These are phyloP conservation scores for Homarus gammarus DNA, from an alignment of 2,888 invertebrate genomes.

Conservation along the genomic window DNA sequence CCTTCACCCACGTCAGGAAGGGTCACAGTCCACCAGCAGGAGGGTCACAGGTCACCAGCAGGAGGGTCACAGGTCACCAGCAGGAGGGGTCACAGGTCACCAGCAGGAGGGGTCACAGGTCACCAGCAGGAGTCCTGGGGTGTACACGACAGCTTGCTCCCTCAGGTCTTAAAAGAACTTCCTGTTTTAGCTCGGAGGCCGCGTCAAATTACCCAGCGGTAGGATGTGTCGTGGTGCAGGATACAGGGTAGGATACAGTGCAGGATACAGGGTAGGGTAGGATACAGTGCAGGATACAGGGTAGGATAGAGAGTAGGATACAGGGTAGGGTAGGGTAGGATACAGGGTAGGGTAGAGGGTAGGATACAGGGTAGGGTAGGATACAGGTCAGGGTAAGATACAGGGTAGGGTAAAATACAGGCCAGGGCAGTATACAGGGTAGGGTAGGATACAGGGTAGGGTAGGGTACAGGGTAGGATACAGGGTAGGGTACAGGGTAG, in stretches of 20 bases:
- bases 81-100: too few species aligned
- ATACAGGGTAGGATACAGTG: neutral
- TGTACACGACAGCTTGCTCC: too few species aligned
- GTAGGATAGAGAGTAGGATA: neutral
- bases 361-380: neutral
- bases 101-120: too few species aligned
- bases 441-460: neutral
- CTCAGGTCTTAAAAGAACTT: too few species aligned
- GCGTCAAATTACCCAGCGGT: too few species aligned
- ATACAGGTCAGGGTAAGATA: neutral
- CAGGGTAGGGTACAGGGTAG: neutral
- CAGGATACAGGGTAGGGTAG: neutral
- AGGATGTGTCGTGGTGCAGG: neutral
- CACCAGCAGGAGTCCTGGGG: too few species aligned
- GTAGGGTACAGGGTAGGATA: neutral
- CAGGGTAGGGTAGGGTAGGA: neutral
- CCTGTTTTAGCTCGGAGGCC: too few species aligned
- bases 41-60: too few species aligned
- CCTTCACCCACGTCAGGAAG: too few species aligned
- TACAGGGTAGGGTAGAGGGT: neutral
- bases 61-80: neutral
- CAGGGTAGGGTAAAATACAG: constrained; percentile 1
- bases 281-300: too few species aligned
- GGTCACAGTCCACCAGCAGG: too few species aligned
- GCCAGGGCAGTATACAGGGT: neutral